Evolutionary conservation across 2,797 vertebrate genomes (phyloP), one percentile per base, ranked within the genome.

Genomic region (Delichon dasypus): DNA sequence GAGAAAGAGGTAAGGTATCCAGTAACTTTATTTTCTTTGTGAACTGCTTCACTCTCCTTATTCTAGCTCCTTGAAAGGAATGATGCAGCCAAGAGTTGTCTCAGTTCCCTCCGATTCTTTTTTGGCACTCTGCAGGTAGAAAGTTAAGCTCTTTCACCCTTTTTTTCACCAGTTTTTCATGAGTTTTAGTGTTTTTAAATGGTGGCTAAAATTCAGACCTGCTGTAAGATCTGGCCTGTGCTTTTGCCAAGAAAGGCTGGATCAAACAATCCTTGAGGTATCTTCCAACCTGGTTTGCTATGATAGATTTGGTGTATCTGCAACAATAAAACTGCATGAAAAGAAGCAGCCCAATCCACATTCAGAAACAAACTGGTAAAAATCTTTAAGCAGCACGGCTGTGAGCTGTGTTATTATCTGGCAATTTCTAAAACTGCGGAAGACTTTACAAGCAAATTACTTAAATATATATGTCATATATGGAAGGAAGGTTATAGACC

Each of bases 1-100:
- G 98, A 95, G 97, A 98, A 93, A 98, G 97, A 98, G 99, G 99
- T 99, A 97, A 95, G 97, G 54, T 85, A 51, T 66, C 38, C 27
- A 38, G 13, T 50, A 66, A 73, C n/a, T 67, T 75, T 54, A 36
- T 72, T 62, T 60, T 61, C 64, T 71, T 71, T 3, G 5, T 80
- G 48, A 85, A 48, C 17, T 54, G 19, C 10, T 83, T 89, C 32
- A 44, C 13, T n/a, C 4, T 79, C 22, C 34, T 62, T 38, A 4
- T 40, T 68, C 8, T 50, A 54, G 32, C 38, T 80, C 19, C 32
- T 22, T 47, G 57, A 62, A 66, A 78, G 32, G 26, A 72, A 47
- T 26, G 17, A 48, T 53, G 36, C 21, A 38, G 34, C 32, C 45
- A 45, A 45, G 57, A 40, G 25, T 42, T 93, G 36, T 74, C 74